These are phyloP conservation scores for Anthoscopus minutus DNA, from an alignment of 2,113 vertebrate genomes.

Conservation along the genomic window DNA sequence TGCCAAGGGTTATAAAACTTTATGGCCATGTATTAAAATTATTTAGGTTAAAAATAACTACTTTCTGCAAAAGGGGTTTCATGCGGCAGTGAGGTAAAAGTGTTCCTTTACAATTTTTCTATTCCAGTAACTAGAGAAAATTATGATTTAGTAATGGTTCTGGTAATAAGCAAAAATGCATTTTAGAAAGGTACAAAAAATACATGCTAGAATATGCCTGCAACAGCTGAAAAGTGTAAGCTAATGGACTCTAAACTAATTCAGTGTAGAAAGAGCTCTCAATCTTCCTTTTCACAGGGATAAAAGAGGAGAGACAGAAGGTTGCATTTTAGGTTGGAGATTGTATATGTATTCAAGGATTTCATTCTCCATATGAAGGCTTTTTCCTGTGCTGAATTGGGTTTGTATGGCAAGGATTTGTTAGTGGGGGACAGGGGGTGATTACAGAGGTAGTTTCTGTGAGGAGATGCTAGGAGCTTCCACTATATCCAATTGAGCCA, in stretches of 20 bases:
- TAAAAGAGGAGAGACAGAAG: background rate
- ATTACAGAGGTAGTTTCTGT: background rate
- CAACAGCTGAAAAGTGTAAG: background rate
- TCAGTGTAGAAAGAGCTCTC: background rate
- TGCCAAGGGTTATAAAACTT: background rate
- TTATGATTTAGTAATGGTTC: background rate
- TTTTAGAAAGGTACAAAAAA: slow-evolving; percentile 17
- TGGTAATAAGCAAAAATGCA: slow-evolving; percentile 5
- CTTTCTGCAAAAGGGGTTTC: background rate
- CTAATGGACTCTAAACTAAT: slow-evolving; percentile 28
- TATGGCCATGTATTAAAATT: background rate
- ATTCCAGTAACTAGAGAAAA: background rate
- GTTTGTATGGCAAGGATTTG: background rate
- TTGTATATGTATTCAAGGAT: background rate
- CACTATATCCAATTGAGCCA: accelerated
- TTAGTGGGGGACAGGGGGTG: accelerated
- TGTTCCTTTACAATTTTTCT: background rate
- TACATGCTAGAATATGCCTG: background rate
- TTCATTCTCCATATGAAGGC: background rate
- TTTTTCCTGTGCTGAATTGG: background rate
- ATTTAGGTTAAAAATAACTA: background rate
- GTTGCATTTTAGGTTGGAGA: background rate
- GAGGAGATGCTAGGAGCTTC: background rate
- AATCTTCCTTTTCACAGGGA: background rate
- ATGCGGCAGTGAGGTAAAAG: background rate